phyloP scores from a whole-genome alignment of 2,888 invertebrate species.

The Orthonevra nobilis region DNA sequence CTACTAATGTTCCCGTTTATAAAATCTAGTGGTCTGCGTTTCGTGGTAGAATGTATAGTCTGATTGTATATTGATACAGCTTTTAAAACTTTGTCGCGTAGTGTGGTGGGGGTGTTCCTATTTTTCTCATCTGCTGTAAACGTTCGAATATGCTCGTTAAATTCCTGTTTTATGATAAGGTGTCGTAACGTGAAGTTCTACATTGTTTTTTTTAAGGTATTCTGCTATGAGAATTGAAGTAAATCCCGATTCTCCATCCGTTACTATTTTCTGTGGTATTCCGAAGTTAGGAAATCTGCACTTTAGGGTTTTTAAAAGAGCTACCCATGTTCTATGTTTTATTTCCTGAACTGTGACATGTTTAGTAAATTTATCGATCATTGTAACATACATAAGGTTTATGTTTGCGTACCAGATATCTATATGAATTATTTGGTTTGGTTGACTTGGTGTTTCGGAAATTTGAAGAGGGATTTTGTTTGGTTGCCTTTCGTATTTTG shows the following conservation, averaged over 20 bases:
- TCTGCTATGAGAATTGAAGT: conserved; percentile 24
- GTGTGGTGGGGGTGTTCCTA: conserved; percentile 5
- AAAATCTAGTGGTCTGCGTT: conserved; percentile 4
- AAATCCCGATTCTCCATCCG: conserved; percentile 23
- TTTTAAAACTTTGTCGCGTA: not conserved
- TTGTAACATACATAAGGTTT: conserved; percentile 30
- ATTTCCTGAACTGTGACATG: conserved; percentile 23
- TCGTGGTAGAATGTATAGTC: not conserved
- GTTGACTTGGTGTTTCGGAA: conserved; percentile 7
- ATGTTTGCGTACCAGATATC: conserved; percentile 34
- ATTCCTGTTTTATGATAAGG: conserved; percentile 19
- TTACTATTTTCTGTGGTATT: conserved; percentile 30
- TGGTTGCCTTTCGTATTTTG: conserved; percentile 27
- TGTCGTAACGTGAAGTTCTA: conserved; percentile 24
- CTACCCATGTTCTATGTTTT: conserved; percentile 36
- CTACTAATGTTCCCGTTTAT: conserved; percentile 5
- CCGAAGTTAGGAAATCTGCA: conserved; percentile 31
- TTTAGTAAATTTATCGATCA: conserved; percentile 40
- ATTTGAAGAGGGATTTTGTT: conserved; percentile 1
- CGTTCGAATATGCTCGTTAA: conserved; percentile 37
- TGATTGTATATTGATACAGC: not conserved
- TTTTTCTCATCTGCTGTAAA: conserved; percentile 25
- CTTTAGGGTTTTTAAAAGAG: conserved; percentile 32
- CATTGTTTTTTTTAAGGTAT: conserved; percentile 21
- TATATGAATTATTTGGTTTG: conserved; percentile 31